These are phyloP conservation scores for Ctenochaetus hawaiiensis DNA, from an alignment of 2,797 vertebrate genomes.

Conservation along the genomic window DNA sequence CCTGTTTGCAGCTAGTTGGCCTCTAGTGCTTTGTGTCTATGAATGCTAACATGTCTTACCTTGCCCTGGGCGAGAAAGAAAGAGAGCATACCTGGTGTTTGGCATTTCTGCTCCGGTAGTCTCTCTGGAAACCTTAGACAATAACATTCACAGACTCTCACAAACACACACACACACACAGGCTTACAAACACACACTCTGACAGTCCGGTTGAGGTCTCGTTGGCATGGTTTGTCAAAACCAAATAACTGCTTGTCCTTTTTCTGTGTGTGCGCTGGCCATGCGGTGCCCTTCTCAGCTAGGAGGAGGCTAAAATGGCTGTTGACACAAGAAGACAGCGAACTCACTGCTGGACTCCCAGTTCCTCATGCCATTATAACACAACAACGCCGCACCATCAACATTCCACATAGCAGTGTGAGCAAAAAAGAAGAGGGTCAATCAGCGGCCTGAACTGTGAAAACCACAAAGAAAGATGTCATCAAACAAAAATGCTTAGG, in stretches of 20 bases:
- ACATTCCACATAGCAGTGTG: constrained; percentile 57
- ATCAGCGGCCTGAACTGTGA: constrained; percentile 73
- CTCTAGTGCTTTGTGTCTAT: constrained; percentile 74
- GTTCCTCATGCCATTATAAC: constrained; percentile 57
- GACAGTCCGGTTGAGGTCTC: constrained; percentile 70
- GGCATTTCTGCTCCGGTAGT: constrained; percentile 67
- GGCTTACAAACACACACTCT: constrained; percentile 43
- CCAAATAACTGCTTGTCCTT: constrained; percentile 77
- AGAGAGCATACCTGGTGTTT: constrained; percentile 72
- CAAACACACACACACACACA: constrained; percentile 57
- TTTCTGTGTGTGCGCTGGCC: constrained; percentile 65
- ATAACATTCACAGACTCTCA: constrained; percentile 53
- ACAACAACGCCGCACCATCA: constrained; percentile 47
- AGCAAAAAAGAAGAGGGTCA: constrained; percentile 53
- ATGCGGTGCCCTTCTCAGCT: constrained; percentile 78
- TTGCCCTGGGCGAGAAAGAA: constrained; percentile 82
- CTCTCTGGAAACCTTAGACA: constrained; percentile 71
- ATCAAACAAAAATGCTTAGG: constrained; percentile 86
- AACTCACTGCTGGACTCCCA: constrained; percentile 59
- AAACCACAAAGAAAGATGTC: constrained; percentile 81
- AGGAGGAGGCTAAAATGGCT: constrained; percentile 71
- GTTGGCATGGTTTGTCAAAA: constrained; percentile 83
- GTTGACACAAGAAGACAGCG: constrained; percentile 74
- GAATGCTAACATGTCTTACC: constrained; percentile 80
- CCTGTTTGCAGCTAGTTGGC: constrained; percentile 71